phyloP scores from a whole-genome alignment of 2,888 invertebrate genomes.

The Agrochola circellaris region DNA sequence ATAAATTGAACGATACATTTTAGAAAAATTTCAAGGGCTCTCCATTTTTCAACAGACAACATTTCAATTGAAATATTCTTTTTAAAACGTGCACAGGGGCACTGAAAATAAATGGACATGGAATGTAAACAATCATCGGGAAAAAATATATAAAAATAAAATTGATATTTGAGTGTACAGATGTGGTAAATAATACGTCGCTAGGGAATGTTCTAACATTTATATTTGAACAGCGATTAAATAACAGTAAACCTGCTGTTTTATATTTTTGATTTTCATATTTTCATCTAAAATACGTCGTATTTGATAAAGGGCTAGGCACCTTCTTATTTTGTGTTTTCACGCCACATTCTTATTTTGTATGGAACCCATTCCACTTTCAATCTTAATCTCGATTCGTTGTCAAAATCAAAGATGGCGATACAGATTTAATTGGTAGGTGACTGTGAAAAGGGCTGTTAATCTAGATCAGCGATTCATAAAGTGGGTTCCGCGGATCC shows the following conservation, averaged over 20 bases:
- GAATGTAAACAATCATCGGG: slow-evolving; percentile 11
- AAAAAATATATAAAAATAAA: slow-evolving; percentile 20
- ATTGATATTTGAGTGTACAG: slow-evolving; percentile 13
- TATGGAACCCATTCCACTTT: background rate
- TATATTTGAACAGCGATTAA: slow-evolving; percentile 7
- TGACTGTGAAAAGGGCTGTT: background rate
- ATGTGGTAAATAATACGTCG: slow-evolving; percentile 6
- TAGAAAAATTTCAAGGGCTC: slow-evolving; percentile 7
- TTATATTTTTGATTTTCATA: background rate
- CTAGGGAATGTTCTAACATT: background rate
- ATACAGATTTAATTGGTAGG: background rate
- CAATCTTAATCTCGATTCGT: background rate
- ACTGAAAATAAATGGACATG: slow-evolving; percentile 1
- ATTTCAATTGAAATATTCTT: slow-evolving; percentile 27
- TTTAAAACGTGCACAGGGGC: background rate
- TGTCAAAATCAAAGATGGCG: background rate
- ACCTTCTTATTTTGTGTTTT: background rate
- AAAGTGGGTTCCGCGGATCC: no score
- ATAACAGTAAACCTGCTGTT: background rate
- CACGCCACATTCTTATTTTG: background rate
- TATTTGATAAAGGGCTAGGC: background rate
- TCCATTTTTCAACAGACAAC: slow-evolving; percentile 2
- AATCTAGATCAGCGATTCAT: background rate
- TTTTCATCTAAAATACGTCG: background rate
- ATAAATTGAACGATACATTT: slow-evolving; percentile 27